A percentile compares a stretch with the other conserved stretches of the same genome.
These are phyloP conservation scores for Phasia obesa DNA, from an alignment of 2,888 invertebrate species.

Conservation along the genomic window DNA sequence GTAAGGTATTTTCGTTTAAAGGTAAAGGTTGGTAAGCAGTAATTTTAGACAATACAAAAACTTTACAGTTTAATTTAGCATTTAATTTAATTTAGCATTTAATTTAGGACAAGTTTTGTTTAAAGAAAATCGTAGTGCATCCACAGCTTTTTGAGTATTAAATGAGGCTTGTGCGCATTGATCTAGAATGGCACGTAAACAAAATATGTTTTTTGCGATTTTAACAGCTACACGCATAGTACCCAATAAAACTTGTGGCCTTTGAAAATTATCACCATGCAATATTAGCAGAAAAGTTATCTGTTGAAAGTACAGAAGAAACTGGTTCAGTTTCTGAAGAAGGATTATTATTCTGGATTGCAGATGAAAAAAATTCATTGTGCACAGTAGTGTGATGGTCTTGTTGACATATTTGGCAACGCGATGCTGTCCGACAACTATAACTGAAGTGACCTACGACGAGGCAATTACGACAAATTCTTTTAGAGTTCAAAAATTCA, in stretches of 20 bases:
- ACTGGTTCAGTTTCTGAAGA: neutral
- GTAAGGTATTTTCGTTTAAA: no score
- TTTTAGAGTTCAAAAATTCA: neutral
- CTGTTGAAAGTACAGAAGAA: neutral
- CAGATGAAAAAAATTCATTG: neutral
- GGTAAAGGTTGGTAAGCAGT: no score
- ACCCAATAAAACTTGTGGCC: constrained; percentile 36
- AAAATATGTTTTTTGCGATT: neutral
- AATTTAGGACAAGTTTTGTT: no score
- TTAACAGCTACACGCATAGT: constrained; percentile 39
- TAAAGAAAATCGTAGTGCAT: neutral
- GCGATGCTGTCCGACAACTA: neutral
- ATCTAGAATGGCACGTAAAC: constrained; percentile 37
- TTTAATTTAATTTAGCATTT: no score
- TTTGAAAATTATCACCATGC: neutral
- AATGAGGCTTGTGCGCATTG: constrained; percentile 45
- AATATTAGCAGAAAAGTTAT: constrained; percentile 17
- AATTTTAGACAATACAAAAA: no score
- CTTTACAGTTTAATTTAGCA: no score
- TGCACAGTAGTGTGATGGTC: constrained; percentile 32
- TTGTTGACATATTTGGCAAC: constrained; percentile 23
- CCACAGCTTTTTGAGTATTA: no score
- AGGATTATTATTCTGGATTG: neutral
- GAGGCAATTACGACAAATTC: constrained; percentile 49
- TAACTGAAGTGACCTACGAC: constrained; percentile 31